These are phyloP conservation scores for Quiscalus mexicanus DNA, from an alignment of 2,113 vertebrate genomes.

Conservation along the genomic window DNA sequence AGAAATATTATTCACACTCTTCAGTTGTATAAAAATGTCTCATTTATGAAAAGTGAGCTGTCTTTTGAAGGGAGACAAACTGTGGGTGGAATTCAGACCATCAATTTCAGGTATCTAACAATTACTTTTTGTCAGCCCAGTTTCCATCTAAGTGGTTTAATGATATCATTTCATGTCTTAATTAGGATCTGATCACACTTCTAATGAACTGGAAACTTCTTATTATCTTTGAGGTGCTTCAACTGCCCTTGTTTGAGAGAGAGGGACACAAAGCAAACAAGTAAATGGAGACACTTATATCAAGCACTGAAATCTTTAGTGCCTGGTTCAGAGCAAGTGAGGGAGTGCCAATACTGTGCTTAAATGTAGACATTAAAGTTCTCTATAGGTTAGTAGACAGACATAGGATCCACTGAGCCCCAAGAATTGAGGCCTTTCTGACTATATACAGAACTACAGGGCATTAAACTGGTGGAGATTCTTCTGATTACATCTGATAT, in stretches of 20 bases:
- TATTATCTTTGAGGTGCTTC: background rate
- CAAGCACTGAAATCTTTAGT: background rate
- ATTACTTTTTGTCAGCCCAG: background rate
- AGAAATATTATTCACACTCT: background rate
- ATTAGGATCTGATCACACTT: background rate
- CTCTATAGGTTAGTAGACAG: background rate
- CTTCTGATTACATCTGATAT: background rate
- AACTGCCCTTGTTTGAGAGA: background rate
- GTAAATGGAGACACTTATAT: background rate
- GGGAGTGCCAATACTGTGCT: background rate
- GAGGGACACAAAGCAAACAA: background rate
- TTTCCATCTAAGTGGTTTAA: background rate
- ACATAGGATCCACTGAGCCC: background rate
- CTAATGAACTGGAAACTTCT: conserved; percentile 9
- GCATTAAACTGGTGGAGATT: background rate
- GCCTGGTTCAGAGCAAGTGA: background rate
- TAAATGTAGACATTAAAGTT: background rate
- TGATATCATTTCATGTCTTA: background rate
- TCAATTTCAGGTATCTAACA: background rate
- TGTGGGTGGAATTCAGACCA: background rate
- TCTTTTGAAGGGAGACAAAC: background rate
- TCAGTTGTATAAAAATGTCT: background rate
- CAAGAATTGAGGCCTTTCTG: background rate
- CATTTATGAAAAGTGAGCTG: background rate
- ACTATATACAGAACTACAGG: background rate